Evolutionary conservation across 2,888 invertebrate genomes (phyloP), one percentile per base, ranked within the genome.

Genomic region (Andrena flavipes): DNA sequence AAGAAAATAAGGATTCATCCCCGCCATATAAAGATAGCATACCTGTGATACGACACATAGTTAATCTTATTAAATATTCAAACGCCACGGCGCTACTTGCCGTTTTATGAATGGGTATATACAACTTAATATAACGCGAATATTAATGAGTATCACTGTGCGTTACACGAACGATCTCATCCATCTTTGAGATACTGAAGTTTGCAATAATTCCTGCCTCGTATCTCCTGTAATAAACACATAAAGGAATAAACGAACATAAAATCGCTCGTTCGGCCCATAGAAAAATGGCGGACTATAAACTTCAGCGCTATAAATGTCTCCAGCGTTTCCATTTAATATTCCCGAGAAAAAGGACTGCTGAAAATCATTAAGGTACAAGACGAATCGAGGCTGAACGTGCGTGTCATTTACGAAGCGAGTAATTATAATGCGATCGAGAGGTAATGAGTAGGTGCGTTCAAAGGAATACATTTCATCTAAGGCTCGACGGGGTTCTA

Each of bases 361-460:
- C 5, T 3, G n/a, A n/a, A 26, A 60, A 35, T 70, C 30, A 5
- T 26, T 20, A 54, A 48, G 60, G 42, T 42, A 48, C 10, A 60
- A 65, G 54, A 71, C n/a, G 26, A 67, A 67, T n/a, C 30, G 29
- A 54, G 51, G 65, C 42, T 49, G 56, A 63, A 69, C 42, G 51
- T 49, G 13, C 60, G 65, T 54, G 51, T 71, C 60, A 71, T 67
- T 54, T 54, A 42, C 42, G 13, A 23, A 26, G 33, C 20, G 51
- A 35, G 48, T 71, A 80, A 80, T 80, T 80, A 80, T n/a, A 77
- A 54, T 56, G 77, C 62, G 60, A 71, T 65, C 71, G 51, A 30
- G 48, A 35, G 48, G 26, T 80, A 80, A 80, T 60, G 59, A 77
- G 64, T 65, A 77, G 70, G 65, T 80, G 29, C 80, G 77, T 33